These are phyloP conservation scores for Apodemus agrarius DNA, from an alignment of 2,797 vertebrate genomes.

Conservation along the genomic window DNA sequence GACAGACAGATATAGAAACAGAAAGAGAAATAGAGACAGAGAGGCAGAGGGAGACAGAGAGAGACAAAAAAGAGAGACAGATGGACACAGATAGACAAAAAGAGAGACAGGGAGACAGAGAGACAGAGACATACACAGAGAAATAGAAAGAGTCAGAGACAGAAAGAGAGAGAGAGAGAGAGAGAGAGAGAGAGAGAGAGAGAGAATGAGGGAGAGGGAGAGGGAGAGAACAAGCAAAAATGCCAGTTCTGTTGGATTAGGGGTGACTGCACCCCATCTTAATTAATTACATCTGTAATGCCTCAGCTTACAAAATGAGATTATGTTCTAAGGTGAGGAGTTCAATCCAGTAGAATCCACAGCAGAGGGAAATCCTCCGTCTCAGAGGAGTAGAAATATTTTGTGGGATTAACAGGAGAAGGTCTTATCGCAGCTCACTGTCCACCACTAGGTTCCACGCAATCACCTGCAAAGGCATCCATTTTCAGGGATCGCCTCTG, in stretches of 20 bases:
- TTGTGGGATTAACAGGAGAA: not conserved
- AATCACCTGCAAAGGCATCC: not conserved
- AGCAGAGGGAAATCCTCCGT: not conserved
- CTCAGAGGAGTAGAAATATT: not conserved
- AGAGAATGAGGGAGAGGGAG: not conserved
- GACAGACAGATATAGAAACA: accelerated
- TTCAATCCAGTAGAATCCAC: accelerated
- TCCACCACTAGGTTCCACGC: accelerated
- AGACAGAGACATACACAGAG: too few relatives aligned
- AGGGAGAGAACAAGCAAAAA: not conserved
- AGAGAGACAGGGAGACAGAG: not conserved
- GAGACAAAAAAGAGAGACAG: too few relatives aligned
- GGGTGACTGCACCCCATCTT: not conserved
- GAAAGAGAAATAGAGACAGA: too few relatives aligned
- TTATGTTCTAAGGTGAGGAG: not conserved
- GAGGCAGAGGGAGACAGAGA: too few relatives aligned
- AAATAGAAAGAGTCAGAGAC: not conserved
- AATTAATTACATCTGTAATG: not conserved
- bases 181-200: too few relatives aligned
- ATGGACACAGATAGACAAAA: not conserved
- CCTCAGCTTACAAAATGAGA: not conserved
- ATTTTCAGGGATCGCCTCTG: not conserved
- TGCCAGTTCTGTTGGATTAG: not conserved
- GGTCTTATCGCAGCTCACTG: not conserved
- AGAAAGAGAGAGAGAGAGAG: not conserved